phyloP scores from a whole-genome alignment of 2,113 vertebrate species.

The Oreochromis niloticus region DNA sequence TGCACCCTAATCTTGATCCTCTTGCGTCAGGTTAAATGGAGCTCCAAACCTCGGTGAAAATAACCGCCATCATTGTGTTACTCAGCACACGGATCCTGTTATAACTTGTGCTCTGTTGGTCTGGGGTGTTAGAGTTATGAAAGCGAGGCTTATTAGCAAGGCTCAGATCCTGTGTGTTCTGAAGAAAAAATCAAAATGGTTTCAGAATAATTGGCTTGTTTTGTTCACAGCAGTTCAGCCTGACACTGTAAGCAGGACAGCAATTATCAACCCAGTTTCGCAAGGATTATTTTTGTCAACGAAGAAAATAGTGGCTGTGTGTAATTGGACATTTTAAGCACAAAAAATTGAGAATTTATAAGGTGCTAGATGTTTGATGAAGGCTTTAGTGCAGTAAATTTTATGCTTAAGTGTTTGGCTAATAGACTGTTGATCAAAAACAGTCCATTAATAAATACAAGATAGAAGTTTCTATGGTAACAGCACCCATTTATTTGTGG shows the following conservation, averaged over 20 bases:
- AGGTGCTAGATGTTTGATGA: background rate
- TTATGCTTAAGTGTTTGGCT: background rate
- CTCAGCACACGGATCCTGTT: background rate
- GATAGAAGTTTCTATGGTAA: background rate
- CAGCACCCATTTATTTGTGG: background rate
- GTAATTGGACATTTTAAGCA: background rate
- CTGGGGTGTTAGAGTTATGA: background rate
- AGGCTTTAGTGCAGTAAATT: background rate
- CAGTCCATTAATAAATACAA: background rate
- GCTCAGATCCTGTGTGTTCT: background rate
- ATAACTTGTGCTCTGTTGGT: background rate
- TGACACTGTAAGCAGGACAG: background rate
- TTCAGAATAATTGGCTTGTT: conserved; percentile 33
- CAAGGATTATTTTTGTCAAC: conserved; percentile 14
- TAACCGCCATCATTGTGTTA: background rate
- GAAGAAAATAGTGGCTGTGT: background rate
- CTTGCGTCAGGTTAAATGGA: background rate
- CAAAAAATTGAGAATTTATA: background rate
- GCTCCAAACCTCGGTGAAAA: background rate
- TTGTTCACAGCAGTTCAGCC: conserved; percentile 3
- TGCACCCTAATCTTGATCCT: background rate
- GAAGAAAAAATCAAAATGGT: background rate
- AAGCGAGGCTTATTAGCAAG: background rate
- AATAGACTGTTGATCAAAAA: background rate
- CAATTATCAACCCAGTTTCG: conserved; percentile 18